Evolutionary conservation across 2,888 invertebrate species (phyloP), one percentile per base, ranked within the genome.

Genomic region (Phalera bucephala): DNA sequence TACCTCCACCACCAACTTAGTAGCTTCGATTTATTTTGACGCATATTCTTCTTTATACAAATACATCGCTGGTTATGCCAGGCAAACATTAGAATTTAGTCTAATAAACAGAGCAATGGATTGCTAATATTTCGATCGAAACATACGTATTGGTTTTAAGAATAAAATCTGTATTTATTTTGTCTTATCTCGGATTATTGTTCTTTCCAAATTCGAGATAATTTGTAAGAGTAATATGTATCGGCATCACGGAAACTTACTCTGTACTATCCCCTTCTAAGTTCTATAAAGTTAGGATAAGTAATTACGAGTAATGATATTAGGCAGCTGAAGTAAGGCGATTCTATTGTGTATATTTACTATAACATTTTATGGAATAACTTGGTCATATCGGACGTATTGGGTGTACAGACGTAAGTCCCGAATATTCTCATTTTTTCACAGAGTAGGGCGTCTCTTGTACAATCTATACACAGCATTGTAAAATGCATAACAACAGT

Each of bases 1-100:
- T 70, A 61, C 79, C 56, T 61, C 58, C 61, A 84, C 81, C 56
- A 63, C 55, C 54, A 45, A 58, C 22, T 49, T 46, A 47, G 49
- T 45, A 36, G 35, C 45, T 69, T 72, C 63, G 62, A 64, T 67
- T 45, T 61, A 61, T 69, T 63, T 64, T 58, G 49, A 51, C 48
- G 52, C 56, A 52, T 62, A 64, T 69, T 74, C 60, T 51, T 38
- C 36, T 20, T 33, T 5, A 17, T 11, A 39, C 33, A 11, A 13
- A 31, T 68, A 52, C 70, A 67, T 43, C 52, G 50, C 61, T 26
- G 26, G 14, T 27, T n/a, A 14, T 9, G 4, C 5, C 22, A 29
- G 20, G 10, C 3, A 4, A 12, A 31, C 8, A 23, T 17, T n/a
- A 6, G 9, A 8, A 2, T 0, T 4, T 7, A n/a, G 9, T 20